A percentile compares a stretch with the other conserved stretches of the same genome.
These are phyloP conservation scores for Seira ritae DNA, from an alignment of 2,888 invertebrate genomes.

Conservation along the genomic window DNA sequence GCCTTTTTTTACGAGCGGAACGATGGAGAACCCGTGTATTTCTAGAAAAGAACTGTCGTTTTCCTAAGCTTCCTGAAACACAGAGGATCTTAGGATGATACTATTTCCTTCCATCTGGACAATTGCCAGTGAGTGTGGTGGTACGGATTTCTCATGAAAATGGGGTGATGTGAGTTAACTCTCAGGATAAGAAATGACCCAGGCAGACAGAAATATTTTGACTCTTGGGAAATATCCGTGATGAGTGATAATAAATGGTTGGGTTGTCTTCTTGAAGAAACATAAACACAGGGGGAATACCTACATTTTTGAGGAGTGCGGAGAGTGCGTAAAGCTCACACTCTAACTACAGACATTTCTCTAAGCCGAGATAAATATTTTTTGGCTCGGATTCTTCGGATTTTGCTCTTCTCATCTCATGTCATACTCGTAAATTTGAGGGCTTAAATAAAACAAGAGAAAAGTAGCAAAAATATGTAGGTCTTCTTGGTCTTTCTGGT, in stretches of 20 bases:
- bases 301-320: no score
- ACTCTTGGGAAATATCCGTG: background rate
- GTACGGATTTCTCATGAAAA: background rate
- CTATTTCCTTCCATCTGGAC: slow-evolving; percentile 56
- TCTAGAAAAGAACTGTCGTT: background rate
- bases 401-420: no score
- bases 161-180: slow-evolving; percentile 10
- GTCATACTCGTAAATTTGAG: slow-evolving; percentile 13
- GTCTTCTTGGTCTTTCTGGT: background rate
- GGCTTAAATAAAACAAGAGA: no score
- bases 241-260: background rate
- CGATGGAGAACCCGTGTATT: background rate
- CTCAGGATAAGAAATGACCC: background rate
- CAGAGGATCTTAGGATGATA: background rate
- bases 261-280: background rate
- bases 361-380: background rate
- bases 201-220: background rate
- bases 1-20: slow-evolving; percentile 9
- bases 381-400: background rate
- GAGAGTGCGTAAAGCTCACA: no score
- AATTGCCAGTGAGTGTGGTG: slow-evolving; percentile 45
- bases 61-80: no score
- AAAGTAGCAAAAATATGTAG: no score
- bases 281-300: background rate
- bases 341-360: background rate